phyloP scores from a whole-genome alignment of 1,140 invertebrate species.

The Lanistes nyassanus region DNA sequence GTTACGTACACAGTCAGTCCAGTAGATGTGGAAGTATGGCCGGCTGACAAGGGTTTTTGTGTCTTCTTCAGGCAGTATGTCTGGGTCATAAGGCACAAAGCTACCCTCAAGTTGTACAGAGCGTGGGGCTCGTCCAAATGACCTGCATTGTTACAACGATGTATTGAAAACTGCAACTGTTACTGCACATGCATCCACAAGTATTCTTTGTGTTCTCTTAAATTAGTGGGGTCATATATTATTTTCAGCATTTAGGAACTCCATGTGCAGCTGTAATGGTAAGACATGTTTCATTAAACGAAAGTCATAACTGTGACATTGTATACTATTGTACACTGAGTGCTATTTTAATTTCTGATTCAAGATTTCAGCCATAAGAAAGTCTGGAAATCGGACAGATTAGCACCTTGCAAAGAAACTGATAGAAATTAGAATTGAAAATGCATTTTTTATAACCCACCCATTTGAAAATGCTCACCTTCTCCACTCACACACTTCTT shows the following conservation, averaged over 20 bases:
- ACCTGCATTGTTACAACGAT: conserved; percentile 49
- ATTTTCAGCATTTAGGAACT: too few relatives aligned
- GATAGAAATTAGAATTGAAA: not conserved
- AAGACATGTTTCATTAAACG: not conserved
- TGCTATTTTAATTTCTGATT: too few relatives aligned
- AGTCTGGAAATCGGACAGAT: too few relatives aligned
- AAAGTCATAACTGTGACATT: too few relatives aligned
- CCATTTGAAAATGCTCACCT: conserved; percentile 68
- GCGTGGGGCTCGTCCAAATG: conserved; percentile 69
- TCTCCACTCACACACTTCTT: conserved; percentile 89
- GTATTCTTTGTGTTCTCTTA: too few relatives aligned
- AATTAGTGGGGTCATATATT: too few relatives aligned
- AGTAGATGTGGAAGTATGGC: conserved; percentile 92
- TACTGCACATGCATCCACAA: not conserved
- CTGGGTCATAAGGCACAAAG: conserved; percentile 81
- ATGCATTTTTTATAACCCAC: not conserved
- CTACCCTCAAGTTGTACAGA: conserved; percentile 81
- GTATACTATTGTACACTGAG: too few relatives aligned
- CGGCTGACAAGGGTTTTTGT: conserved; percentile 80
- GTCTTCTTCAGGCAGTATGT: conserved; percentile 76
- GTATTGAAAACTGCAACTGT: conserved; percentile 12
- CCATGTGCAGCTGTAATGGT: too few relatives aligned
- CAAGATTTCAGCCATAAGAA: too few relatives aligned
- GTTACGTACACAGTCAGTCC: conserved; percentile 82
- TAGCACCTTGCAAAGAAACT: not conserved